These are phyloP conservation scores for Monopterus albus DNA, from an alignment of 2,113 vertebrate species.

Conservation along the genomic window DNA sequence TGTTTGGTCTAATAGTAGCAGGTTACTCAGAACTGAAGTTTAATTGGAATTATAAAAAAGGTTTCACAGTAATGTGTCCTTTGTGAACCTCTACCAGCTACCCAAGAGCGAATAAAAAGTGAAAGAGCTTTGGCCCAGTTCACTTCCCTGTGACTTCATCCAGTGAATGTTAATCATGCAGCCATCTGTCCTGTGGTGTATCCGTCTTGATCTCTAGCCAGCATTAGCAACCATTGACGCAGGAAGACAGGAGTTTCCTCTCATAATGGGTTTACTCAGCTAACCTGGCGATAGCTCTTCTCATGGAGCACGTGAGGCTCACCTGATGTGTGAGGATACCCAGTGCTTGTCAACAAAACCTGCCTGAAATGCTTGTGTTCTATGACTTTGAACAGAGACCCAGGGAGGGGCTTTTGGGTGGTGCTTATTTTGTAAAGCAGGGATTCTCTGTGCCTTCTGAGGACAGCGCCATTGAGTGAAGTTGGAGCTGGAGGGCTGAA, in stretches of 20 bases:
- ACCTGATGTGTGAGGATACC: slow-evolving; percentile 32
- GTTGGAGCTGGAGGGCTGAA: background rate
- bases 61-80: background rate
- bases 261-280: slow-evolving; percentile 56
- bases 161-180: slow-evolving; percentile 60
- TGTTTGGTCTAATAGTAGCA: background rate
- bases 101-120: slow-evolving; percentile 24
- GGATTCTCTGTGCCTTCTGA: background rate
- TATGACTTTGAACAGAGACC: background rate
- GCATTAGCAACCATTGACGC: slow-evolving; percentile 71
- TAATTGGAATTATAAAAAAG: too few species aligned
- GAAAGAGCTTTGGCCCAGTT: slow-evolving; percentile 15
- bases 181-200: slow-evolving; percentile 67
- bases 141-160: slow-evolving; percentile 37
- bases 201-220: slow-evolving; percentile 54
- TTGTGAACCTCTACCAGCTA: background rate
- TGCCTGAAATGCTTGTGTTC: background rate
- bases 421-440: background rate
- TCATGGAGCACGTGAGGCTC: slow-evolving; percentile 37
- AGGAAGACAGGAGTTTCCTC: slow-evolving; percentile 66
- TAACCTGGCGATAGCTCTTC: slow-evolving; percentile 23
- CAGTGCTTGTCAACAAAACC: slow-evolving; percentile 16
- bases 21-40: too few species aligned
- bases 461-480: background rate
- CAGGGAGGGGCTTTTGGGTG: background rate